Conservation (phyloP, 2,113 vertebrate genomes). For the Mustelus asterias region DNA sequence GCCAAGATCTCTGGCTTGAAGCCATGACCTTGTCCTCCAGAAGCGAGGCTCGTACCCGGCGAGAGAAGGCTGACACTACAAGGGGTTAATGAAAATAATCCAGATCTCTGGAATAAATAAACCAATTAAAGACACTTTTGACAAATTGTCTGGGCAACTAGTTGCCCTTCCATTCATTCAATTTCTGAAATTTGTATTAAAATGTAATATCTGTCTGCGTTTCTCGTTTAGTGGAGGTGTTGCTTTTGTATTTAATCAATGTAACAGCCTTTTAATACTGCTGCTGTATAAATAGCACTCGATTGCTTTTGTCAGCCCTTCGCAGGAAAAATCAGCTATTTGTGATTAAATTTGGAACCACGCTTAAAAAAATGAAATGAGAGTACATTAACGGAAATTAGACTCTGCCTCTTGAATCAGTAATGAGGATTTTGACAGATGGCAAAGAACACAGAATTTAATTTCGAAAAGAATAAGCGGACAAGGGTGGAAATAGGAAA, state of each 20-base stretch:
- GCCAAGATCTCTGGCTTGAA: background rate
- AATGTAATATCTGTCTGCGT: slow-evolving; percentile 2
- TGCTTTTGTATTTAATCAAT: slow-evolving; percentile 28
- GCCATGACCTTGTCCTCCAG: background rate
- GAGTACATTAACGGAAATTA: slow-evolving; percentile 31
- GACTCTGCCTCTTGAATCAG: background rate
- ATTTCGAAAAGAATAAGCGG: background rate
- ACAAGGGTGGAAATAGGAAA: background rate
- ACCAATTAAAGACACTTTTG: background rate
- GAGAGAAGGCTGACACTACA: background rate
- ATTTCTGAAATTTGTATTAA: slow-evolving; percentile 13
- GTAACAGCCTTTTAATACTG: background rate
- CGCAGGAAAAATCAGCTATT: background rate
- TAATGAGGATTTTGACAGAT: slow-evolving; percentile 32
- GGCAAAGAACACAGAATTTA: slow-evolving; percentile 15
- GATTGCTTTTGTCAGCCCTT: slow-evolving; percentile 28
- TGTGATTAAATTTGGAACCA: background rate
- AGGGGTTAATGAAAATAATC: background rate
- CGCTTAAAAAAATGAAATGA: slow-evolving; percentile 20
- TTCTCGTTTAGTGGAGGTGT: background rate
- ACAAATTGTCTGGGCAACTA: background rate
- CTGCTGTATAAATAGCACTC: background rate
- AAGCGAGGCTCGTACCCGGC: background rate
- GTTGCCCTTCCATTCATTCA: background rate
- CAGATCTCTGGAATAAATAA: background rate